phyloP scores from a whole-genome alignment of 2,113 vertebrate species.

The Pedetes capensis region DNA sequence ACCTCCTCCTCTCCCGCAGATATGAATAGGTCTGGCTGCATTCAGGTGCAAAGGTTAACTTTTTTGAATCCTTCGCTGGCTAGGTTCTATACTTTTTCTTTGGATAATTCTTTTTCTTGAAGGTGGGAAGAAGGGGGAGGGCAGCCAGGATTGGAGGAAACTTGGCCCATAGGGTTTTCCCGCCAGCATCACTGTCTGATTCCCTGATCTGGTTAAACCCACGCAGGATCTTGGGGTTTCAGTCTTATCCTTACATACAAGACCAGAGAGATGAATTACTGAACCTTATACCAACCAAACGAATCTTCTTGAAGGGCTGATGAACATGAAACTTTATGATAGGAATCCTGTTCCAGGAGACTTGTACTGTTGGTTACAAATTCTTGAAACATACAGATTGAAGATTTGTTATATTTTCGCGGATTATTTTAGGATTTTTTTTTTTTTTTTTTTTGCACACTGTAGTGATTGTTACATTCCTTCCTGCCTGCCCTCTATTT shows the following conservation, averaged over 20 bases:
- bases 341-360: neutral
- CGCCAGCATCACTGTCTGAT: constrained; percentile 68
- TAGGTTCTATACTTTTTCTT: constrained; percentile 24
- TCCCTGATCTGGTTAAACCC: neutral
- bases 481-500: neutral
- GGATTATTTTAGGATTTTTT: neutral
- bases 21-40: neutral
- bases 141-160: neutral
- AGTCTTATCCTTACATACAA: neutral
- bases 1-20: neutral
- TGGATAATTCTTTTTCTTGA: neutral
- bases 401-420: neutral
- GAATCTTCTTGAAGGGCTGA: neutral
- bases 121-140: neutral
- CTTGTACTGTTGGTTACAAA: neutral
- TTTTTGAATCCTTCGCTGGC: neutral
- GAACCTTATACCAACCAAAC: neutral
- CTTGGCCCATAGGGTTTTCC: constrained; percentile 39
- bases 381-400: neutral
- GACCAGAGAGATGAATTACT: neutral
- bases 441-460: too few relatives aligned
- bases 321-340: neutral
- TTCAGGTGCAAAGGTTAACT: neutral
- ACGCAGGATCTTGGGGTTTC: neutral
- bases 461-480: neutral